These are phyloP conservation scores for Leptopilina syphax DNA, from an alignment of 2,888 invertebrate species.

Conservation along the genomic window DNA sequence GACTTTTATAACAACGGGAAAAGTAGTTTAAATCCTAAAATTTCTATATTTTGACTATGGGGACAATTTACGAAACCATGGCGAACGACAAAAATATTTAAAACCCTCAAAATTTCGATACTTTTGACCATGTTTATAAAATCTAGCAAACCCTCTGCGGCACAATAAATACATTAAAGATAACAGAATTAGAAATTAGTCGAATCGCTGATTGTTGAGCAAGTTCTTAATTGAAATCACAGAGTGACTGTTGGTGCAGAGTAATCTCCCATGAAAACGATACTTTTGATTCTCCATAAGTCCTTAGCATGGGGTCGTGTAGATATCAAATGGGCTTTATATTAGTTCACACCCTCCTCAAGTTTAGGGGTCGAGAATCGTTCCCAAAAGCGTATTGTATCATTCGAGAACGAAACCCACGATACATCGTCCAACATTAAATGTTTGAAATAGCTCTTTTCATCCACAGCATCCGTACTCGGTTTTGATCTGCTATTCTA, in stretches of 20 bases:
- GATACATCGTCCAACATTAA: conserved; percentile 60
- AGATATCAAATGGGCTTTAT: conserved; percentile 70
- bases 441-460: conserved; percentile 51
- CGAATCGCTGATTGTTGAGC: conserved; percentile 1
- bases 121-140: too few species aligned
- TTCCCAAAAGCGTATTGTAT: conserved; percentile 65
- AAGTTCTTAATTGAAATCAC: conserved; percentile 69
- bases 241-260: conserved; percentile 55
- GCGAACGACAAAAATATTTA: too few species aligned
- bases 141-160: too few species aligned
- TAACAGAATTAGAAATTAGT: background rate
- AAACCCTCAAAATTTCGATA: too few species aligned
- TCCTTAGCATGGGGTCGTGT: conserved; percentile 59
- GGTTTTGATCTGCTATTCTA: conserved; percentile 48
- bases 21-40: too few species aligned
- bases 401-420: conserved; percentile 55
- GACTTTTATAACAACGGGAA: too few species aligned
- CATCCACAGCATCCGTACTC: conserved; percentile 31
- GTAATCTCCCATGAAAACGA: conserved; percentile 74
- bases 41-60: too few species aligned
- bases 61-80: too few species aligned
- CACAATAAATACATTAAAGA: background rate
- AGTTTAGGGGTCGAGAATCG: conserved; percentile 55
- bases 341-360: conserved; percentile 70
- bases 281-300: conserved; percentile 66